Percentiles rank a stretch among this genome's conserved stretches.
Conservation (phyloP, 1,140 invertebrate species). For the Ceratitis capitata region DNA sequence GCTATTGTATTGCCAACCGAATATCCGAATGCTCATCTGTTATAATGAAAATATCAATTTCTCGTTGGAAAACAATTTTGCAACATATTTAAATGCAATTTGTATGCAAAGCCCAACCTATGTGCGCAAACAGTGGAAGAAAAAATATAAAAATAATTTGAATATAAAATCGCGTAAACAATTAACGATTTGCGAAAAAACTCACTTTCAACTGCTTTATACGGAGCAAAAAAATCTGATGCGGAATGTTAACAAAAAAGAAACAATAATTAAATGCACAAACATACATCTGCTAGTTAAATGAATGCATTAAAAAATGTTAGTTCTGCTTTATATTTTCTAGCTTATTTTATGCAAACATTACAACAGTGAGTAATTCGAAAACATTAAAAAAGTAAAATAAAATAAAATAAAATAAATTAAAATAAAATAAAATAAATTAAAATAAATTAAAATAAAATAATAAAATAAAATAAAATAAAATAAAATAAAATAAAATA, state of each 20-base stretch:
- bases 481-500: no score
- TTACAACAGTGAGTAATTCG: no score
- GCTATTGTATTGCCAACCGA: neutral
- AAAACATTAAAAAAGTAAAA: no score
- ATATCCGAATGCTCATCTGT: neutral
- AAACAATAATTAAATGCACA: neutral
- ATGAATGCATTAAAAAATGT: no score
- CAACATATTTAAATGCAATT: neutral
- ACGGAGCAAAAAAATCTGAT: slow-evolving; percentile 1
- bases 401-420: no score
- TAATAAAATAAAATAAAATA: no score
- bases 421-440: no score
- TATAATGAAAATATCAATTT: slow-evolving; percentile 13
- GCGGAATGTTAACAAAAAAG: neutral
- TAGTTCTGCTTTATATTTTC: no score
- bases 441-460: no score
- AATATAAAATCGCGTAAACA: neutral
- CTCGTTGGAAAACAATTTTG: slow-evolving; percentile 6
- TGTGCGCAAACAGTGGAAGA: neutral
- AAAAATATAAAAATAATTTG: neutral
- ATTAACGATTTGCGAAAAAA: neutral
- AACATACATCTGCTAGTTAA: neutral
- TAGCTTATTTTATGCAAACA: no score
- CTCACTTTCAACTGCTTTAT: neutral
- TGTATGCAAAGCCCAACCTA: slow-evolving; percentile 35